Base-by-base conservation (phyloP, 2,113 vertebrate species). In the Neogale vison region DNA sequence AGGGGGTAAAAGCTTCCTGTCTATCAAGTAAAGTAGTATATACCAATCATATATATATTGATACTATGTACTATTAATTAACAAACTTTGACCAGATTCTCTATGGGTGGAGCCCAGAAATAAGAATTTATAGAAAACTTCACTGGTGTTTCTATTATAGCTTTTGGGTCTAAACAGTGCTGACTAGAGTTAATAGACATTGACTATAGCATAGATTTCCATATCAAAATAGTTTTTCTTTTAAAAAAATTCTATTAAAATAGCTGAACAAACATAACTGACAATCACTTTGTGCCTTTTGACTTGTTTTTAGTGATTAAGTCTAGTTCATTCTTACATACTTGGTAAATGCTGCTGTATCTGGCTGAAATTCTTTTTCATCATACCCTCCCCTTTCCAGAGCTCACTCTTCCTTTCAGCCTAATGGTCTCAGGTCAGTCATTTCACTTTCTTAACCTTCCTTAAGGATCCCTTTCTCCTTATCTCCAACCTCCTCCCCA, bases 171-270 rank as follows among this genome's bases (percentile, higher is more conserved):
- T 67, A 91, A 83, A 55, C 7, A 23, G 80, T 29, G 14, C 11
- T 87, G n/a, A 45, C 42, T 29, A 80, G 86, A 86, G 29, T 85
- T 84, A 89, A 81, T 7, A 82, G 39, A 81, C 6, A 47, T 61
- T 2, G 9, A 86, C 42, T 87, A 87, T 45, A 90, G 55, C 55
- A 87, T 7, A 86, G 74, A 31, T 83, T 91, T 88, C 69, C 59
- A 88, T 52, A 82, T 7, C 26, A 77, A 95, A 87, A 93, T 71
- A 13, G 69, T 88, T 93, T 90, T 90, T 82, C 80, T 87, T 82
- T 55, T 52, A 77, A 90, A 87, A 36, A 81, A 79, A 87, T 21
- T 42, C 34, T 92, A 65, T 26, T 89, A 90, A 79, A 82, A 76
- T 67, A 74, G 8, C 34, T 90, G 90, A 90, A 67, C 18, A 59